A percentile compares a stretch with the other conserved stretches of the same genome.
Evolutionary conservation across 2,888 invertebrate genomes (phyloP).

Genomic region (Drosophila aldrichi): DNA sequence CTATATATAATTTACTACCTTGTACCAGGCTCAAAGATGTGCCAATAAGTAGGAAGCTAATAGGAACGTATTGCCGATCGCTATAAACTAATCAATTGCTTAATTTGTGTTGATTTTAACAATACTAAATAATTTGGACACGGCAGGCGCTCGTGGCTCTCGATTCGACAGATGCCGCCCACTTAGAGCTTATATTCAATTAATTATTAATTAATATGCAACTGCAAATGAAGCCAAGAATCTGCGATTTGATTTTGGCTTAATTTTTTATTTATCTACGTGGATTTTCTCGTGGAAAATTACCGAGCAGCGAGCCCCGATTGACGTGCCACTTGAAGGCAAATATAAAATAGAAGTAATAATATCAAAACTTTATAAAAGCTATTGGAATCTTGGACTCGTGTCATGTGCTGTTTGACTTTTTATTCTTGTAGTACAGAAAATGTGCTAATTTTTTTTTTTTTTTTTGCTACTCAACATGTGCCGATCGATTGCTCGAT

Average conservation of each 20-base stretch:
- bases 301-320: constrained; percentile 14
- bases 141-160: constrained; percentile 35
- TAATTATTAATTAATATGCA: constrained; percentile 44
- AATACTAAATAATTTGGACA: constrained; percentile 32
- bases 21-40: constrained; percentile 58
- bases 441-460: constrained; percentile 55
- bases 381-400: constrained; percentile 6
- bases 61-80: constrained; percentile 18
- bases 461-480: constrained; percentile 31
- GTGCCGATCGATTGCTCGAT: constrained; percentile 8
- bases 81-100: constrained; percentile 62
- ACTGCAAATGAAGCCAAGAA: constrained; percentile 42
- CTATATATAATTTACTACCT: constrained; percentile 13
- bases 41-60: constrained; percentile 30
- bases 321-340: background rate
- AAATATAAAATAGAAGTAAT: background rate
- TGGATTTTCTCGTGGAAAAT: constrained; percentile 23
- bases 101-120: constrained; percentile 22
- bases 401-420: constrained; percentile 48
- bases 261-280: background rate
- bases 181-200: constrained; percentile 41
- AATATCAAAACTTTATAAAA: background rate
- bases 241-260: constrained; percentile 4
- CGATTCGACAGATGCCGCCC: constrained; percentile 25
- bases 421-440: constrained; percentile 14